Percentiles rank a stretch among this genome's conserved stretches.
Evolutionary conservation across 2,113 vertebrate species (phyloP).

Genomic region (Prionailurus viverrinus): DNA sequence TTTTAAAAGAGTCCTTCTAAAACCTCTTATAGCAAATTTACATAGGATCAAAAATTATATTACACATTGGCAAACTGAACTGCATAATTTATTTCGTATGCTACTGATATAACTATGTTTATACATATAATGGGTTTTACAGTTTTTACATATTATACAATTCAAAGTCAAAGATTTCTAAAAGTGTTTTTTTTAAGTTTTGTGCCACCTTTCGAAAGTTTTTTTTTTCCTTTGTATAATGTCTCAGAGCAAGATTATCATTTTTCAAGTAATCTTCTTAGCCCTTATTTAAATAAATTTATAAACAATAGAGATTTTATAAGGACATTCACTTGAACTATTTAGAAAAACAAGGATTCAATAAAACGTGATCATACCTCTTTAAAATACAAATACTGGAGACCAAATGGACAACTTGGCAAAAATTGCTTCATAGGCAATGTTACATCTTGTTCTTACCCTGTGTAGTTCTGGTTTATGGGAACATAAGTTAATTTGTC

Average conservation of each 20-base stretch:
- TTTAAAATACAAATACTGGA: conserved; percentile 65
- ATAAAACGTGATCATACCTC: conserved; percentile 7
- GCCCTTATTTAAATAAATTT: conserved; percentile 18
- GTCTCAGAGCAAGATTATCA: conserved; percentile 32
- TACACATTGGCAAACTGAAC: conserved; percentile 70
- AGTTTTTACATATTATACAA: conserved; percentile 56
- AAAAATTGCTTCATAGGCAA: neutral
- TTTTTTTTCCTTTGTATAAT: neutral
- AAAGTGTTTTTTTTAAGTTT: neutral
- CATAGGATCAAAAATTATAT: conserved; percentile 79
- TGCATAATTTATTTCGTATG: conserved; percentile 76
- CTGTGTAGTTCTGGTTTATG: conserved; percentile 16
- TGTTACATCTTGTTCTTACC: neutral
- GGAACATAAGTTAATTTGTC: conserved; percentile 42
- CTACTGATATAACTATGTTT: conserved; percentile 75
- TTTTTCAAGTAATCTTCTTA: conserved; percentile 55
- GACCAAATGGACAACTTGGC: conserved; percentile 11
- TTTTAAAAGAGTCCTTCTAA: conserved; percentile 82
- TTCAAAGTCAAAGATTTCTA: conserved; percentile 51
- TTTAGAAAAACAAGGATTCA: conserved; percentile 30
- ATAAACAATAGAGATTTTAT: conserved; percentile 44
- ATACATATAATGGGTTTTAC: conserved; percentile 68
- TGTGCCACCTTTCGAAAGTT: neutral
- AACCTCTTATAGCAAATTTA: conserved; percentile 78
- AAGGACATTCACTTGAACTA: conserved; percentile 40